Conservation (phyloP, 2,797 vertebrate species). For the Staurois parvus region DNA sequence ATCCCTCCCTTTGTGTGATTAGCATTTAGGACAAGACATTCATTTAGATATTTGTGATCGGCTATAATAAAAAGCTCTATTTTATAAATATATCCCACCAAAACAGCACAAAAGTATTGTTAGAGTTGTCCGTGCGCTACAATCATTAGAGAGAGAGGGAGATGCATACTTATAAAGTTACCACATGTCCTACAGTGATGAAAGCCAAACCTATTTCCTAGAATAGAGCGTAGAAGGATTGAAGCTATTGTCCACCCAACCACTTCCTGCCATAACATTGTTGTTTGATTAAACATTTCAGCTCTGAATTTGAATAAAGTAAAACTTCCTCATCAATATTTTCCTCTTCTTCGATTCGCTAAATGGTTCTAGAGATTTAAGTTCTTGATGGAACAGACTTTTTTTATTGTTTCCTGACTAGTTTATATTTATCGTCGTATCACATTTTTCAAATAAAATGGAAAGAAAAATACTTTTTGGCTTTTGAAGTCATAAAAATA, state of each 20-base stretch:
- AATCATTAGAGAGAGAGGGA: constrained; percentile 34
- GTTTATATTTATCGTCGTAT: constrained; percentile 37
- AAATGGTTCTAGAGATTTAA: constrained; percentile 40
- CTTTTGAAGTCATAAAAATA: constrained; percentile 10
- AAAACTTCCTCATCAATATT: constrained; percentile 58
- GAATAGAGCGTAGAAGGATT: constrained; percentile 56
- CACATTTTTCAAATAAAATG: constrained; percentile 16
- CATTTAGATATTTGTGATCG: constrained; percentile 55
- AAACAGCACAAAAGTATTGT: constrained; percentile 44
- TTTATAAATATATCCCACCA: constrained; percentile 40
- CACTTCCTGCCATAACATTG: constrained; percentile 52
- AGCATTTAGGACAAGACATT: constrained; percentile 56
- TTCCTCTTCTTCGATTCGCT: constrained; percentile 32
- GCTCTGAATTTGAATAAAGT: constrained; percentile 47
- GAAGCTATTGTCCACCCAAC: constrained; percentile 51
- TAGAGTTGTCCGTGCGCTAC: constrained; percentile 33
- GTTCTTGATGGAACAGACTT: constrained; percentile 19
- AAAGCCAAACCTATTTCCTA: constrained; percentile 51
- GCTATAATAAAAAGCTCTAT: constrained; percentile 54
- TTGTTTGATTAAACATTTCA: constrained; percentile 58
- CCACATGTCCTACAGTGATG: constrained; percentile 14
- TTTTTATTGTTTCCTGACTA: constrained; percentile 52
- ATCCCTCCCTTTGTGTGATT: constrained; percentile 44
- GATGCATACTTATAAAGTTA: constrained; percentile 36
- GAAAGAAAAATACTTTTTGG: constrained; percentile 9